Conservation (phyloP, 1,140 invertebrate species). For the Sogatella furcifera region DNA sequence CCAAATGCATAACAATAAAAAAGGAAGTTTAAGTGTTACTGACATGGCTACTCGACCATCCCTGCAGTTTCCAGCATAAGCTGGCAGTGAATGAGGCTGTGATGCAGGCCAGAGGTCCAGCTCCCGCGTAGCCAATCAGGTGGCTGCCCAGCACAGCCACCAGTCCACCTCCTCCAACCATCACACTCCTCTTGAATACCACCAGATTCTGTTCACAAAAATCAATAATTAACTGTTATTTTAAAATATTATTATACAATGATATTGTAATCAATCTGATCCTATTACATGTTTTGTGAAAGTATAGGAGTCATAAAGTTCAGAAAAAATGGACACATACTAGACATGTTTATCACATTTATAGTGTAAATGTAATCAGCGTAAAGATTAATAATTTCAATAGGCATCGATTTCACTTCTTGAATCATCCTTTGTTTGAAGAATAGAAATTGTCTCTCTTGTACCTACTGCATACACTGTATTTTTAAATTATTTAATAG, state of each 20-base stretch:
- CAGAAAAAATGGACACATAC: no score
- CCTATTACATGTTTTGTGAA: no score
- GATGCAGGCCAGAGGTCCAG: constrained; percentile 51
- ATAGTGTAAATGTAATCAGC: no score
- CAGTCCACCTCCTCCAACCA: constrained; percentile 43
- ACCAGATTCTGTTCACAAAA: constrained; percentile 28
- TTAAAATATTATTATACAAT: not conserved
- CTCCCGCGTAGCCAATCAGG: constrained; percentile 43
- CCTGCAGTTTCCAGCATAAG: constrained; percentile 34
- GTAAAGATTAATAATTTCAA: no score
- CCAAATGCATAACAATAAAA: not conserved
- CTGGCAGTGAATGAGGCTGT: constrained; percentile 48
- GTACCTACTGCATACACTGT: no score
- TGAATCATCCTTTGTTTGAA: no score
- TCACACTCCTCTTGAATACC: constrained; percentile 35
- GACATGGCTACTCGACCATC: constrained; percentile 22
- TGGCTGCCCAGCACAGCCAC: constrained; percentile 50
- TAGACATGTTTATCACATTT: no score
- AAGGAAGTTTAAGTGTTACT: not conserved
- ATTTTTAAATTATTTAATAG: no score
- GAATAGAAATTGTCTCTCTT: no score
- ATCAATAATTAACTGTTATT: no score
- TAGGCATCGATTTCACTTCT: no score
- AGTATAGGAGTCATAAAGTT: no score
- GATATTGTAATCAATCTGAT: not conserved